Conservation (phyloP, 2,797 vertebrate genomes). For the Epinephelus malabaricus region DNA sequence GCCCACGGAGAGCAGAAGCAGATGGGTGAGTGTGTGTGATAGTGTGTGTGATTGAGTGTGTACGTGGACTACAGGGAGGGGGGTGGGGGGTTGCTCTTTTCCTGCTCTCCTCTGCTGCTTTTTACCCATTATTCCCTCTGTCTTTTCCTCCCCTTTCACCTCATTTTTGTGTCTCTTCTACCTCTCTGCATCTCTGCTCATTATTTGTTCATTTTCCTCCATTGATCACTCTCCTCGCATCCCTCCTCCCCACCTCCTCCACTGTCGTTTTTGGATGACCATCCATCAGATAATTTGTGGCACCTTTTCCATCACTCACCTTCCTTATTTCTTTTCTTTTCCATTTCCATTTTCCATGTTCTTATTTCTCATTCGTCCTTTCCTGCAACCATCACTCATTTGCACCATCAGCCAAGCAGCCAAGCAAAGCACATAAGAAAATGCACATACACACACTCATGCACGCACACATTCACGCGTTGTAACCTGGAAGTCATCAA, state of each 20-base stretch:
- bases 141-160: constrained; percentile 2
- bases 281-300: constrained; percentile 10
- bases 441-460: constrained; percentile 1
- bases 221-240: neutral
- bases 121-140: neutral
- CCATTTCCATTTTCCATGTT: neutral
- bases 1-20: constrained; percentile 45
- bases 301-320: constrained; percentile 23
- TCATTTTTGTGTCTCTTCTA: constrained; percentile 4
- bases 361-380: neutral
- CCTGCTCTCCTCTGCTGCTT: constrained; percentile 39
- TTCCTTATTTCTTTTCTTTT: neutral
- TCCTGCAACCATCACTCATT: constrained; percentile 47
- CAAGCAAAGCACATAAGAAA: neutral
- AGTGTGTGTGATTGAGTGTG: constrained; percentile 6
- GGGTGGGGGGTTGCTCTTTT: constrained; percentile 35
- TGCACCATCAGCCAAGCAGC: constrained; percentile 28
- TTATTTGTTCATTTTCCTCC: constrained; percentile 8
- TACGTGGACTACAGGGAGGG: neutral
- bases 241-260: neutral
- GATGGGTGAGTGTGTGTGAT: constrained; percentile 63
- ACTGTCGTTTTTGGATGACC: neutral
- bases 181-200: neutral
- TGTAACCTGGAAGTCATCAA: constrained; percentile 47
- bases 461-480: neutral